Evolutionary conservation across 2,113 vertebrate genomes (phyloP).

Genomic region (Talpa occidentalis): DNA sequence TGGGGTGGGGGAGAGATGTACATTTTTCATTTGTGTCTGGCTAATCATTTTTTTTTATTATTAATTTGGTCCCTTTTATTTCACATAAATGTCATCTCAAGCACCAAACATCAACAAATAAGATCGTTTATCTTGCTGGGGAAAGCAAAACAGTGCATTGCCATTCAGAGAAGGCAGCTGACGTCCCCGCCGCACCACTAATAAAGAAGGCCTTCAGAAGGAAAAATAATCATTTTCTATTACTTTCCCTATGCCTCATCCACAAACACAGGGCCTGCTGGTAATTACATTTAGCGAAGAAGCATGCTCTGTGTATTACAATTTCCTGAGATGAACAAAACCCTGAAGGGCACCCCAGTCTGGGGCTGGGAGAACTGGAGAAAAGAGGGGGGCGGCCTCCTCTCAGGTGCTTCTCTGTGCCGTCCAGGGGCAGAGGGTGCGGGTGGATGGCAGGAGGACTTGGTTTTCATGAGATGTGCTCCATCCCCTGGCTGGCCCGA

Average conservation of each 20-base stretch:
- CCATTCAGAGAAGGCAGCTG: constrained; percentile 84
- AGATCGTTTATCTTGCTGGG: constrained; percentile 85
- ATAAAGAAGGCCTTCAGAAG: constrained; percentile 83
- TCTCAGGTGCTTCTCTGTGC: background rate
- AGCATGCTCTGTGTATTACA: constrained; percentile 78
- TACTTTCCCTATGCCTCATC: constrained; percentile 80
- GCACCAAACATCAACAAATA: constrained; percentile 86
- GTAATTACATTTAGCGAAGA: constrained; percentile 83
- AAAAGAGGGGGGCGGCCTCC: background rate
- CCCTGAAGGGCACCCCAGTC: constrained; percentile 64
- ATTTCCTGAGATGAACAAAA: constrained; percentile 82
- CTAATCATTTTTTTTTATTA: constrained; percentile 83
- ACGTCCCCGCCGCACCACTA: constrained; percentile 81
- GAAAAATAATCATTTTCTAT: constrained; percentile 87
- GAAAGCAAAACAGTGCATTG: constrained; percentile 83
- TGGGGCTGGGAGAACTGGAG: constrained; percentile 12
- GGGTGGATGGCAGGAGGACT: background rate
- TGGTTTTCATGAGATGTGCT: background rate
- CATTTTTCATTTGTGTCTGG: constrained; percentile 78
- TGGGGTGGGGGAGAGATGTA: constrained; percentile 77
- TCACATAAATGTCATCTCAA: constrained; percentile 87
- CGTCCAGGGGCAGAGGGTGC: background rate
- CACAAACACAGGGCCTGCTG: constrained; percentile 81
- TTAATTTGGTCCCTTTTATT: constrained; percentile 86
- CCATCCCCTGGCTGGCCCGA: background rate